Evolutionary conservation across 2,797 vertebrate genomes (phyloP).

Genomic region (Sparus aurata): DNA sequence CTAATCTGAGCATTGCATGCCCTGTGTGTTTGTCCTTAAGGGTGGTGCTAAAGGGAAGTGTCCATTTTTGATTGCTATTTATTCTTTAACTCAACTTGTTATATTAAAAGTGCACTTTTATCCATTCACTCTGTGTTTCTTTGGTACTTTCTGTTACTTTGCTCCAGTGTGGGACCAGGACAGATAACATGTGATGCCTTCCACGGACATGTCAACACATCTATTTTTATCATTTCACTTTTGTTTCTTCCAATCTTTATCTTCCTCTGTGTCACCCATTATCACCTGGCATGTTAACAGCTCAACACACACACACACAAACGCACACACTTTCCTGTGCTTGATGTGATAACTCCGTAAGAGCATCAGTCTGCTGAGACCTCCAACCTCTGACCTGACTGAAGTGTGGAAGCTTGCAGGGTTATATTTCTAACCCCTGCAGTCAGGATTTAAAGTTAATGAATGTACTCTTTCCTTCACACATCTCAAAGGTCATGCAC

Average conservation of each 20-base stretch:
- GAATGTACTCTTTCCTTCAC: too few relatives aligned
- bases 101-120: neutral
- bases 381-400: conserved; percentile 1
- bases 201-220: conserved; percentile 18
- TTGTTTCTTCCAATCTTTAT: conserved; percentile 33
- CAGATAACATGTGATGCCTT: conserved; percentile 7
- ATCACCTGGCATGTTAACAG: conserved; percentile 50
- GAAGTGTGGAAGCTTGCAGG: neutral
- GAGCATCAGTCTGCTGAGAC: neutral
- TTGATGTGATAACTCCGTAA: neutral
- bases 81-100: neutral
- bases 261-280: conserved; percentile 37
- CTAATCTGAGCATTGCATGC: neutral
- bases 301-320: conserved; percentile 19
- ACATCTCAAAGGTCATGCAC: too few relatives aligned
- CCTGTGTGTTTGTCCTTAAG: neutral
- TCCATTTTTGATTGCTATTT: neutral
- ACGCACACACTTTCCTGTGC: neutral
- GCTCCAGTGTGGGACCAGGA: neutral
- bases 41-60: neutral
- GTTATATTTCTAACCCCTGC: neutral
- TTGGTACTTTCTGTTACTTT: neutral
- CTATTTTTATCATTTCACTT: conserved; percentile 55
- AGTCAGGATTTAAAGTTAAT: too few relatives aligned
- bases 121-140: neutral